Base-by-base conservation (phyloP, 2,888 invertebrate species). In the Autographa pulchrina region DNA sequence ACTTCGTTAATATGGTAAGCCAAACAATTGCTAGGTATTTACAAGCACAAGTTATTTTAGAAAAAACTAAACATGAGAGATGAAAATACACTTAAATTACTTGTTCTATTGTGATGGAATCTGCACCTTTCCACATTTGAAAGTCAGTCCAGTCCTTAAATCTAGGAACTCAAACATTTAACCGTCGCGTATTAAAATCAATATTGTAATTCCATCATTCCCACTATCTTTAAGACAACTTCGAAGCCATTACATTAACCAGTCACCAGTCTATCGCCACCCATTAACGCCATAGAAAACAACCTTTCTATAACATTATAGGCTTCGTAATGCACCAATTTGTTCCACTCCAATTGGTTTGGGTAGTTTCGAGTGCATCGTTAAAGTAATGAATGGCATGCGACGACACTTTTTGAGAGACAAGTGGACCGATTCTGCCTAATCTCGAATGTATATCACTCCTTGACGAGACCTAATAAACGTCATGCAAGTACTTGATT, bases 401-500 rank as follows among this genome's bases (percentile, higher is more conserved):
- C 68, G 69, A 74, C 68, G 77, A 82, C 80, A 86, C 82, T 88
- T 89, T 80, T 86, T 87, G 79, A 73, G 65, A 75, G 75, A 72
- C 73, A 78, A 76, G 70, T 81, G 75, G 74, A 80, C 81, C 82
- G 75, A 83, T 90, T 91, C 88, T 74, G 65, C 77, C 85, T 91
- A 90, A 92, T 92, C 92, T 90, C 74, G 62, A 74, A 71, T 43
- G 78, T 73, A 85, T 80, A 88, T 89, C 86, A 82, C 81, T 78
- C 69, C 80, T 69, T 84, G 86, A 85, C 79, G 82, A 84, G 82
- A 77, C 77, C 86, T 86, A 89, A 90, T 92, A 90, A 91, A 92
- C 82, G 89, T 89, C 90, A 88, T 82, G 74, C 79, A 80, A 81
- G 82, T 72, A 77, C 81, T 86, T 90, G 90, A 92, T 92, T 90